phyloP scores from a whole-genome alignment of 2,888 invertebrate genomes.

The Pollenia angustigena region DNA sequence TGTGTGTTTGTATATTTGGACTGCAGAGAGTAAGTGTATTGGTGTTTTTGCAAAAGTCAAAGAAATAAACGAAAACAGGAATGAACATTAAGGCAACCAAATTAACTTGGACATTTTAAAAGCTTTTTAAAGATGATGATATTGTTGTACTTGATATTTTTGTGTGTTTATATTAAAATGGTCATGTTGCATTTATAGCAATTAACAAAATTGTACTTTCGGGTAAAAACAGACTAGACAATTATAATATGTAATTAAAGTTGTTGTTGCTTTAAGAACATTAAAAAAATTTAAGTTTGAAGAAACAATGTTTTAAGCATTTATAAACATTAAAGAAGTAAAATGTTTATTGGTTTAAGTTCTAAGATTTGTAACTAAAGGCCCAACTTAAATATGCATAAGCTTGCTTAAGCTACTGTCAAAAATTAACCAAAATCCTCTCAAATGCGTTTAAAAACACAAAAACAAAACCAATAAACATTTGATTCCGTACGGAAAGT shows the following conservation, averaged over 20 bases:
- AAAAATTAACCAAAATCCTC: too few relatives aligned
- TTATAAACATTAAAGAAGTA: too few relatives aligned
- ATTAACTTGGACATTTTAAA: conserved; percentile 68
- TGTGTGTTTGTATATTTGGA: not conserved
- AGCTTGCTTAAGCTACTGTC: too few relatives aligned
- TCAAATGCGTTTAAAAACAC: too few relatives aligned
- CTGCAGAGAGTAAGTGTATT: not conserved
- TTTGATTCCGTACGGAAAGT: too few relatives aligned
- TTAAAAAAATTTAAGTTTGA: not conserved
- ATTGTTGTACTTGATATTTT: conserved; percentile 20
- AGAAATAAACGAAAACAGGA: conserved; percentile 18
- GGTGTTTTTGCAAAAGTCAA: conserved; percentile 43
- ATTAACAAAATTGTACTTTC: conserved; percentile 54
- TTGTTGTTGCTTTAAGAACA: not conserved
- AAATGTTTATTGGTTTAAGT: too few relatives aligned
- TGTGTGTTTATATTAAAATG: conserved; percentile 16
- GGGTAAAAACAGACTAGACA: conserved; percentile 7
- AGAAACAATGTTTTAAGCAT: too few relatives aligned
- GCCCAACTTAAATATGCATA: too few relatives aligned
- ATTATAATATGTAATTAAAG: conserved; percentile 1
- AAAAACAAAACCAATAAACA: too few relatives aligned
- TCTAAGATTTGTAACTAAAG: too few relatives aligned
- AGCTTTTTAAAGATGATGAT: conserved; percentile 49
- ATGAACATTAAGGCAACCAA: conserved; percentile 49
- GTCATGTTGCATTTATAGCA: conserved; percentile 58